Evolutionary conservation across 2,113 vertebrate species (phyloP), one percentile per base, ranked within the genome.

Genomic region (Takifugu bimaculatus): DNA sequence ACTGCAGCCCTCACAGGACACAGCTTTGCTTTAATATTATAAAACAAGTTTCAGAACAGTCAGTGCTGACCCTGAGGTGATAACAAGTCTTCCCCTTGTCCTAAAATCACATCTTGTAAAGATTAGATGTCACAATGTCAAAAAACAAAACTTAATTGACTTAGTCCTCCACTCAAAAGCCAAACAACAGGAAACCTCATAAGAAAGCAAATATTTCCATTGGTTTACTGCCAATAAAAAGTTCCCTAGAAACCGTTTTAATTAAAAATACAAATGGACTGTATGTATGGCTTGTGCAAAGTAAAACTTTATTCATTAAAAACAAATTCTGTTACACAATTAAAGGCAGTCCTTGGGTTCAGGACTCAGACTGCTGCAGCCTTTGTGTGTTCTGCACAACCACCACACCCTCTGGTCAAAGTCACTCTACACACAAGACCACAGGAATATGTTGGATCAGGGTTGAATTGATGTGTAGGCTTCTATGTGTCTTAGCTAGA

Each of bases 321-420:
- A 57, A 60, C 64, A 61, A 68, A 60, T 67, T 56, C 29, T 57
- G 54, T 82, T 83, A 39, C 72, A 68, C 61, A 81, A 77, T 75
- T 65, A 29, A 15, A 58, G 50, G 26, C 68, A 66, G 26, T 57
- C 54, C 63, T 14, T 56, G 47, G 56, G 25, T 71, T 29, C 35
- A 65, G 4, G 42, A 20, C 20, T 20, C 20, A 20, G 20, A 20
- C 70, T 74, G 60, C 27, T 61, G 55, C 60, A 60, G 68, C 35
- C 15, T 65, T 52, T 79, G 53, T 81, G 53, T 72, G 42, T 68
- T 78, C 73, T 68, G 32, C 77, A 67, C 58, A 71, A 65, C 61
- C 52, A 63, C 63, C 89, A 80, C 87, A 27, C 88, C 87, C 86
- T 80, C 79, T 62, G 83, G 85, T 80, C 85, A 87, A 89, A 87